Conservation (phyloP, 2,113 vertebrate species). For the Ranitomeya imitator region DNA sequence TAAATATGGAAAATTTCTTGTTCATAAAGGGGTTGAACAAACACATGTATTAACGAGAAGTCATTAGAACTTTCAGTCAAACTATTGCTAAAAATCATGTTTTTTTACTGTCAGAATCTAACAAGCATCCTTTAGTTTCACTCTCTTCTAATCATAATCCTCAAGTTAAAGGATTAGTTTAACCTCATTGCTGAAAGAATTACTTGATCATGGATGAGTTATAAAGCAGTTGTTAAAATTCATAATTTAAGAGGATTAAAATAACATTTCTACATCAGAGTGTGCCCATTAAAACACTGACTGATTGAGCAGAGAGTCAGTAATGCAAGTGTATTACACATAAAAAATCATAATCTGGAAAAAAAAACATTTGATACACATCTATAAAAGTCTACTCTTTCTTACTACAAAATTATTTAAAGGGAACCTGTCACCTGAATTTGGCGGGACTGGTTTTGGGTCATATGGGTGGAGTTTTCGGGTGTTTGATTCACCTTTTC, state of each 20-base stretch:
- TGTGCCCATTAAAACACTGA: conserved; percentile 4
- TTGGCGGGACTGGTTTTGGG: too few relatives aligned
- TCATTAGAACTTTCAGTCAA: background rate
- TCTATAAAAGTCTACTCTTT: too few relatives aligned
- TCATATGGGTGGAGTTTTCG: too few relatives aligned
- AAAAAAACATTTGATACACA: too few relatives aligned
- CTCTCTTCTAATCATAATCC: conserved; percentile 27
- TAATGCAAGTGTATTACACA: background rate
- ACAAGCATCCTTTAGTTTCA: background rate
- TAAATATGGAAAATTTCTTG: too few relatives aligned
- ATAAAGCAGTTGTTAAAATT: conserved; percentile 36
- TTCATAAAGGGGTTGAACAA: too few relatives aligned
- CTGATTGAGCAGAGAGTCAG: background rate
- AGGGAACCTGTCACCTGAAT: too few relatives aligned
- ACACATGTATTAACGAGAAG: background rate
- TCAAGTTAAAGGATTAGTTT: conserved; percentile 48
- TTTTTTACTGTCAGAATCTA: conserved; percentile 8
- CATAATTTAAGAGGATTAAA: conserved; percentile 47
- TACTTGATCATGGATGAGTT: conserved; percentile 37
- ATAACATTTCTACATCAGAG: conserved; percentile 30
- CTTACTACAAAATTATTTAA: too few relatives aligned
- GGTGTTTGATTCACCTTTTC: too few relatives aligned
- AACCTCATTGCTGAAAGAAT: conserved; percentile 48
- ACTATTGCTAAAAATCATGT: background rate
- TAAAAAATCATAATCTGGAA: too few relatives aligned